Evolutionary conservation across 2,797 vertebrate genomes (phyloP), one percentile per base, ranked within the genome.

Genomic region (Microcaecilia unicolor): DNA sequence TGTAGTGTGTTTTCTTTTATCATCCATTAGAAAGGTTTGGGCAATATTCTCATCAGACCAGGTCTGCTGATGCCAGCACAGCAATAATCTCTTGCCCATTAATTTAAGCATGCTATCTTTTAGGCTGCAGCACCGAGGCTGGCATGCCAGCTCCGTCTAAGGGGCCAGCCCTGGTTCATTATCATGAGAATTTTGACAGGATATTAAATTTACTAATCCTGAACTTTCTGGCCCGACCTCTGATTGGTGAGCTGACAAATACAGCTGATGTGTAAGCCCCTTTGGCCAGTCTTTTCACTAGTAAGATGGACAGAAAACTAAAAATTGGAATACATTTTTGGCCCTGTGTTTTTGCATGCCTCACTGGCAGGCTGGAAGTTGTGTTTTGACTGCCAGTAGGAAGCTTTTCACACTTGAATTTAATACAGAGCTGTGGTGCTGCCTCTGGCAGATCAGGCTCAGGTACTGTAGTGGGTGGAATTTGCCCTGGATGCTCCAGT

Each of bases 201-300:
- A 81, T 82, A 78, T 81, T 75, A 76, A 61, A 78, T 72, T 52
- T 58, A 61, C 74, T 78, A 76, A 81, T 79, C 76, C 77, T 56
- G 59, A 76, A 73, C 71, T 74, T 78, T 52, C 63, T 25, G 25
- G 43, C 37, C 57, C 69, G 72, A 72, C 71, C 74, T 60, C 56
- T 64, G 45, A 31, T 57, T 33, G 20, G 42, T 32, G 13, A 47
- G 23, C 61, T 64, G 47, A 67, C 57, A 65, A n/a, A 53, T 53
- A 16, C 40, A 3, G 14, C 1, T 12, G 46, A 48, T 43, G 12
- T 17, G 28, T 29, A 23, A 15, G n/a, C n/a, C n/a, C n/a, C n/a
- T n/a, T n/a, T n/a, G n/a, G n/a, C n/a, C n/a, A n/a, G n/a, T n/a
- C n/a, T n/a, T n/a, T n/a, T n/a, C n/a, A n/a, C n/a, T n/a, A n/a